Conservation (phyloP, 2,888 invertebrate genomes). For the Rhogogaster chlorosoma region DNA sequence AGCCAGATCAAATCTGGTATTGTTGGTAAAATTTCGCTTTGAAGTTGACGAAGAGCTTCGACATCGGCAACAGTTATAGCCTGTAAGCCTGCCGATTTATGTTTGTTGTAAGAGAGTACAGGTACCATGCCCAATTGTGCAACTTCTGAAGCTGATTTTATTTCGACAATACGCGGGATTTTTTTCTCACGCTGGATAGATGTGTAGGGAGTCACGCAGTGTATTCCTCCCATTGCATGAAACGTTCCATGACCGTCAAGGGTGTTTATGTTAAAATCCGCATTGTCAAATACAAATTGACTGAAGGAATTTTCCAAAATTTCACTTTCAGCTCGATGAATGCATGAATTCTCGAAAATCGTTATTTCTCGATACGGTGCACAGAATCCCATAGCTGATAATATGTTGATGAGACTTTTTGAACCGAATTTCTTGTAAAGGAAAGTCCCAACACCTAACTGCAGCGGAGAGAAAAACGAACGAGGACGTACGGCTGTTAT, state of each 20-base stretch:
- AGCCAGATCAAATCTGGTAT: slow-evolving; percentile 51
- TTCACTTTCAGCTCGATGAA: not conserved
- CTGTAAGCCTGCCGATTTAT: not conserved
- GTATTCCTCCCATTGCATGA: slow-evolving; percentile 46
- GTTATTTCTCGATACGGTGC: slow-evolving; percentile 54
- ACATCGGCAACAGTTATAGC: slow-evolving; percentile 49
- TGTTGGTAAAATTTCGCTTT: not conserved
- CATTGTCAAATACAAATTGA: slow-evolving; percentile 38
- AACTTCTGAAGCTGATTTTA: not conserved
- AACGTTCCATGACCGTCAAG: slow-evolving; percentile 46
- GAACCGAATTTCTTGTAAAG: slow-evolving; percentile 55
- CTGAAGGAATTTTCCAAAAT: not conserved
- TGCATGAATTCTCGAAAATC: slow-evolving; percentile 51
- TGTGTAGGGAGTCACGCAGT: slow-evolving; percentile 14
- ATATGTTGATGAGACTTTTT: slow-evolving; percentile 20
- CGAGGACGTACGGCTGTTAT: slow-evolving; percentile 49
- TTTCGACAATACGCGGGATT: not conserved
- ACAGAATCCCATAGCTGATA: slow-evolving; percentile 51
- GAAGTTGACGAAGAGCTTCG: not conserved
- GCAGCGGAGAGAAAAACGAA: slow-evolving; percentile 56
- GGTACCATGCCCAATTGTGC: slow-evolving; percentile 28
- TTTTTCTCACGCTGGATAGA: not conserved
- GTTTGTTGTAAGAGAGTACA: slow-evolving; percentile 40
- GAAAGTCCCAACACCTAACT: slow-evolving; percentile 47
- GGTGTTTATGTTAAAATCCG: slow-evolving; percentile 43